Evolutionary conservation across 1,140 invertebrate species (phyloP), one percentile per base, ranked within the genome.

Genomic region (Lithobius niger): DNA sequence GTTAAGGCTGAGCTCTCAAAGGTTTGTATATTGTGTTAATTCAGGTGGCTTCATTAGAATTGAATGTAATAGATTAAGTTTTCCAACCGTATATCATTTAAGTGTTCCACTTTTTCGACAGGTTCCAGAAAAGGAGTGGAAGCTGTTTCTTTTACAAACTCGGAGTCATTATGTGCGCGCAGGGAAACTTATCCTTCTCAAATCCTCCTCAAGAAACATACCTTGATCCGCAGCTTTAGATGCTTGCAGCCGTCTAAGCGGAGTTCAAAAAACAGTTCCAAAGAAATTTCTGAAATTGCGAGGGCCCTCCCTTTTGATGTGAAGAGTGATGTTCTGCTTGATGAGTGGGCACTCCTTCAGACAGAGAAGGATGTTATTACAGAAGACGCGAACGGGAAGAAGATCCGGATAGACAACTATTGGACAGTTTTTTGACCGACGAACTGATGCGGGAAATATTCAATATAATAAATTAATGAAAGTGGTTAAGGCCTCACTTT

Each of bases 261-360:
- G 36, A 15, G 13, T 13, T 15, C 36, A 15, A 15, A 15, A 40
- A 40, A n/a, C 13, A 40, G 36, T n/a, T 40, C 13, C n/a, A 40
- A 40, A 15, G n/a, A 40, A 15, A 40, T 40, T 40, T 13, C n/a
- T 13, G n/a, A n/a, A 40, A 15, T 40, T 13, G 36, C 36, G 13
- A 40, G n/a, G 13, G n/a, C n/a, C 36, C 36, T 15, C n/a, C 36
- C 36, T 40, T 15, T 40, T 40, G 36, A 40, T 15, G n/a, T 40
- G 36, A 13, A 40, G 22, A 40, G 45, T 16, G 50, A 47, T 24
- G 49, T 27, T 21, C 31, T 61, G 18, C 54, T 36, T 13, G 54
- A 59, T 59, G 59, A 62, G 42, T 62, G 59, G 55, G 59, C 60
- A 26, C 27, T 59, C 16, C 58, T 56, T 42, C 48, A 44, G 47